phyloP scores from a whole-genome alignment of 2,888 invertebrate species.

The Lydus trimaculatus region DNA sequence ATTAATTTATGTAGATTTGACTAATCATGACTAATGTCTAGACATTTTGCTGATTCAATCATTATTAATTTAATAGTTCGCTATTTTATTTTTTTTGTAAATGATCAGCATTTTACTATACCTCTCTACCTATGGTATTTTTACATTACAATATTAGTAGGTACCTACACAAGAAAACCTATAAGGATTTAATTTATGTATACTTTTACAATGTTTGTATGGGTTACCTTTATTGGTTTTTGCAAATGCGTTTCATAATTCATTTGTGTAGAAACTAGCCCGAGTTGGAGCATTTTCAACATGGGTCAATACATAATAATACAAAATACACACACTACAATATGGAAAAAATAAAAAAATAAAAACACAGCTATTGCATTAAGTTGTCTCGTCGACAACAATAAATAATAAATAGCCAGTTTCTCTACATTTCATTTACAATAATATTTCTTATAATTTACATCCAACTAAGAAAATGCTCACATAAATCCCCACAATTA shows the following conservation, averaged over 20 bases:
- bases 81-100: not conserved
- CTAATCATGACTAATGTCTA: conserved; percentile 4
- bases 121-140: not conserved
- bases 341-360: conserved; percentile 26
- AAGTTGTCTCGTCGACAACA: conserved; percentile 30
- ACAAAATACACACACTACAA: not conserved
- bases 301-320: conserved; percentile 16
- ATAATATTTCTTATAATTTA: conserved; percentile 36
- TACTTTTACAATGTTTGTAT: not conserved
- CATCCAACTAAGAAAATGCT: conserved; percentile 33
- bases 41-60: conserved; percentile 1
- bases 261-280: conserved; percentile 23
- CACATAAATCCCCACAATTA: conserved; percentile 43
- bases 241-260: conserved; percentile 30
- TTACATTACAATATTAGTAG: too few relatives aligned
- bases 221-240: conserved; percentile 28
- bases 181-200: not conserved
- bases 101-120: not conserved
- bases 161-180: too few relatives aligned
- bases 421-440: conserved; percentile 25
- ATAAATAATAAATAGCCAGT: conserved; percentile 33
- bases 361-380: conserved; percentile 30
- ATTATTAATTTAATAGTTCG: not conserved
- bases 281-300: conserved; percentile 24
- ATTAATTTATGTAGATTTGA: not conserved